phyloP scores from a whole-genome alignment of 2,797 vertebrate genomes.

The Falco biarmicus region DNA sequence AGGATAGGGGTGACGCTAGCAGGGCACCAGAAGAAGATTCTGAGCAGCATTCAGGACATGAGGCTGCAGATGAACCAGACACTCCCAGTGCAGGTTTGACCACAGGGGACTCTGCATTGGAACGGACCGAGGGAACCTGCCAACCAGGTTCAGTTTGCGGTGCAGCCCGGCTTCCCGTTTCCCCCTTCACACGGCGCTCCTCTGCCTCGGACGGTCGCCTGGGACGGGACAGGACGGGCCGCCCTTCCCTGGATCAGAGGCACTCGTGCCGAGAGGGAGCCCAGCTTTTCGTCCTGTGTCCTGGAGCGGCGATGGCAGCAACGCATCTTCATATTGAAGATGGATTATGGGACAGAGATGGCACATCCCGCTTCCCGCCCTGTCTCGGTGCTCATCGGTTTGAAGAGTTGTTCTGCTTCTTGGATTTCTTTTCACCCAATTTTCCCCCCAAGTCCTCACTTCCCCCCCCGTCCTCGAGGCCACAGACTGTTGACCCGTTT shows the following conservation, averaged over 20 bases:
- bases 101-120: conserved; percentile 75
- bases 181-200: conserved; percentile 68
- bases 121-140: conserved; percentile 63
- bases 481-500: conserved; percentile 57
- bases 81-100: conserved; percentile 96
- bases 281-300: conserved; percentile 51
- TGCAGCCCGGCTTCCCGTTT: conserved; percentile 83
- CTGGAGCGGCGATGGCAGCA: conserved; percentile 62
- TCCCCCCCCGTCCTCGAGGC: not conserved
- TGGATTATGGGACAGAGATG: conserved; percentile 76
- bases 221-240: conserved; percentile 56
- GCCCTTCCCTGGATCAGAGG: conserved; percentile 60
- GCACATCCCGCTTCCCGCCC: conserved; percentile 55
- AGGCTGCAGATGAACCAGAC: conserved; percentile 99
- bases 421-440: conserved; percentile 53
- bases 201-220: conserved; percentile 73
- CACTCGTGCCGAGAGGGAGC: conserved; percentile 47
- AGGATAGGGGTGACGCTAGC: conserved; percentile 97
- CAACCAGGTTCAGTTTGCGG: conserved; percentile 82
- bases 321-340: conserved; percentile 85
- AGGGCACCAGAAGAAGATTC: conserved; percentile 98
- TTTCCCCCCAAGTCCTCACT: conserved; percentile 7
- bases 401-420: conserved; percentile 68
- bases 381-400: conserved; percentile 47
- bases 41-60: conserved; percentile 99